These are phyloP conservation scores for Drosophila kanapiae DNA, from an alignment of 1,140 invertebrate genomes.

Conservation along the genomic window DNA sequence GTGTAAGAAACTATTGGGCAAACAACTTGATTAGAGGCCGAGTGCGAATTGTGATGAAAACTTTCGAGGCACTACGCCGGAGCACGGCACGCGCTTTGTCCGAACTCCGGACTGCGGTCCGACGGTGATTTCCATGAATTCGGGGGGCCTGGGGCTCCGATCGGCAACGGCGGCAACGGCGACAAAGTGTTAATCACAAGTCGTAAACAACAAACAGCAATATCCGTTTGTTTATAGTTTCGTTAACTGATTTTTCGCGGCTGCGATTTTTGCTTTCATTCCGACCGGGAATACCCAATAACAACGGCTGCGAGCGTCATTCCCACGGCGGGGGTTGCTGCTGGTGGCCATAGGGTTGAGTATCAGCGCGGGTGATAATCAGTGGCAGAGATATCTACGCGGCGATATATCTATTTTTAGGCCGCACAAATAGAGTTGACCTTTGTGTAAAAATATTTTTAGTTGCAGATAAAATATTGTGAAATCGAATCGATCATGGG, in stretches of 20 bases:
- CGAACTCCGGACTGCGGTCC: conserved; percentile 23
- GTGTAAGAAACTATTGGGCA: conserved; percentile 72
- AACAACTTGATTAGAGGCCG: conserved; percentile 74
- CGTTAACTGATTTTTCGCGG: conserved; percentile 58
- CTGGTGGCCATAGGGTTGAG: not conserved
- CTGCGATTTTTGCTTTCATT: conserved; percentile 21
- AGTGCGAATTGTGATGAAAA: conserved; percentile 59
- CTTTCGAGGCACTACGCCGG: conserved; percentile 15
- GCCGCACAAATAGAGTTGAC: conserved; percentile 55
- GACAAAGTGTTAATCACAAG: conserved; percentile 64
- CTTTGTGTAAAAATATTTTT: conserved; percentile 48
- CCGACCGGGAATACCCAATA: conserved; percentile 37
- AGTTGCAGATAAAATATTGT: conserved; percentile 46
- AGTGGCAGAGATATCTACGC: conserved; percentile 14
- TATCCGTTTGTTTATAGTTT: conserved; percentile 62
- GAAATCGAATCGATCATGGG: conserved; percentile 57
- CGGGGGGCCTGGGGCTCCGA: conserved; percentile 7
- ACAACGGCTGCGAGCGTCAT: conserved; percentile 32
- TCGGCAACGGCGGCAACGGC: conserved; percentile 9
- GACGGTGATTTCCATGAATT: conserved; percentile 51
- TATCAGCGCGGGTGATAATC: conserved; percentile 20
- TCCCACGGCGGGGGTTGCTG: not conserved
- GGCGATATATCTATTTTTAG: conserved; percentile 56
- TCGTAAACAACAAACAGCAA: conserved; percentile 69
- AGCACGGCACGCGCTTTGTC: conserved; percentile 69